phyloP scores from a whole-genome alignment of 2,113 vertebrate species.

The Stegastes partitus region DNA sequence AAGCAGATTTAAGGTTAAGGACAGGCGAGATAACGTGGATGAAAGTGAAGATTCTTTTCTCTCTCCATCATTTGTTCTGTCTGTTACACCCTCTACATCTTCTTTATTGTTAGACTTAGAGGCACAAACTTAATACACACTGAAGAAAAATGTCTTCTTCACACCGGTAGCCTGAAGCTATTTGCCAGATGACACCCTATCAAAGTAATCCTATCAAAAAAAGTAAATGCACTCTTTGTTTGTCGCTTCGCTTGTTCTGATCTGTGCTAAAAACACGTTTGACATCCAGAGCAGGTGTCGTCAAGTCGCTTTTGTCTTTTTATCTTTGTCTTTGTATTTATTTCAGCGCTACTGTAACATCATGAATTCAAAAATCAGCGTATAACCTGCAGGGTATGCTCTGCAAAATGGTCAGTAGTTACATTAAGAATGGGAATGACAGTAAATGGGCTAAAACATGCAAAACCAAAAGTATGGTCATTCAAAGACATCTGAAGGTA shows the following conservation, averaged over 20 bases:
- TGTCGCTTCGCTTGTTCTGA: too few species aligned
- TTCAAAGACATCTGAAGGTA: conserved; percentile 8
- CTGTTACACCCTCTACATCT: not conserved
- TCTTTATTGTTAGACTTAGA: not conserved
- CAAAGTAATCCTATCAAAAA: too few species aligned
- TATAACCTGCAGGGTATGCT: too few species aligned
- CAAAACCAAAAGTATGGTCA: conserved; percentile 29
- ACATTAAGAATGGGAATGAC: not conserved
- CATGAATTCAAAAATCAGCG: too few species aligned
- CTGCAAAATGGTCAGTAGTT: not conserved
- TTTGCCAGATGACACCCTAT: not conserved
- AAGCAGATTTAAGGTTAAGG: not conserved
- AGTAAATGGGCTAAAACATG: conserved; percentile 49
- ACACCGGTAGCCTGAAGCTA: not conserved
- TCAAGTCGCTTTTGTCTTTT: not conserved
- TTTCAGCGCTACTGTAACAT: not conserved
- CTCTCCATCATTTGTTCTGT: not conserved
- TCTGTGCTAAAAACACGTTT: too few species aligned
- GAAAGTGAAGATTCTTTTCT: not conserved
- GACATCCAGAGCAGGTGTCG: not conserved
- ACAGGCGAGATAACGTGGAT: not conserved
- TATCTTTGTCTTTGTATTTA: too few species aligned
- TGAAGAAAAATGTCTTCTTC: not conserved
- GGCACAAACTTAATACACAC: not conserved
- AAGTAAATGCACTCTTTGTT: too few species aligned